Conservation (phyloP, 2,113 vertebrate genomes). For the Neodontobutis hainanensis region DNA sequence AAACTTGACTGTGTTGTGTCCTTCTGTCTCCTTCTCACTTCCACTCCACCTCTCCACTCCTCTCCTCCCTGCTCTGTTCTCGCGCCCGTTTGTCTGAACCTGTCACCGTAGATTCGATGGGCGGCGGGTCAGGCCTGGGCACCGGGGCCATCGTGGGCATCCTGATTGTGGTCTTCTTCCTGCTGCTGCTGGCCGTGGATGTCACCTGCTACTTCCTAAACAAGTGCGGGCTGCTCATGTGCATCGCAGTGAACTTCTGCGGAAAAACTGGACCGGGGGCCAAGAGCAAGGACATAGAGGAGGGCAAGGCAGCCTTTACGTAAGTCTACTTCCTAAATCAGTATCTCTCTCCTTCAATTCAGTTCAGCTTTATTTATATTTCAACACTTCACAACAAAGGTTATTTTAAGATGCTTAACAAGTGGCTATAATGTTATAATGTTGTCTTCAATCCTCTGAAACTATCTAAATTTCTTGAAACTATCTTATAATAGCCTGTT, state of each 20-base stretch:
- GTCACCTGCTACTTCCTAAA: constrained; percentile 99
- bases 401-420: no score
- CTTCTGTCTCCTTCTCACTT: constrained; percentile 35
- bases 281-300: constrained; percentile 96
- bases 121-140: constrained; percentile 82
- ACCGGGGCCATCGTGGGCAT: constrained; percentile 97
- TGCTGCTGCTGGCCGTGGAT: constrained; percentile 91
- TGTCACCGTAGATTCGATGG: constrained; percentile 42
- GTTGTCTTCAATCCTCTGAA: no score
- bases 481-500: no score
- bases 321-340: constrained; percentile 70
- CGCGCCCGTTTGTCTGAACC: constrained; percentile 26
- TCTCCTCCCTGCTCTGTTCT: constrained; percentile 39
- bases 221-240: constrained; percentile 98
- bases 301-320: constrained; percentile 97
- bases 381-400: no score
- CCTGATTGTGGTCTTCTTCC: constrained; percentile 91
- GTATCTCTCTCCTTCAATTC: no score
- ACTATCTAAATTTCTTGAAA: no score
- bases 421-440: no score
- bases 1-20: not conserved
- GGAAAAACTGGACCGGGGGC: constrained; percentile 91
- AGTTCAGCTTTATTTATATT: no score
- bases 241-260: constrained; percentile 95
- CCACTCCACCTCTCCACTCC: constrained; percentile 33